These are phyloP conservation scores for Drosophila funebris DNA, from an alignment of 1,140 invertebrate species.

Conservation along the genomic window DNA sequence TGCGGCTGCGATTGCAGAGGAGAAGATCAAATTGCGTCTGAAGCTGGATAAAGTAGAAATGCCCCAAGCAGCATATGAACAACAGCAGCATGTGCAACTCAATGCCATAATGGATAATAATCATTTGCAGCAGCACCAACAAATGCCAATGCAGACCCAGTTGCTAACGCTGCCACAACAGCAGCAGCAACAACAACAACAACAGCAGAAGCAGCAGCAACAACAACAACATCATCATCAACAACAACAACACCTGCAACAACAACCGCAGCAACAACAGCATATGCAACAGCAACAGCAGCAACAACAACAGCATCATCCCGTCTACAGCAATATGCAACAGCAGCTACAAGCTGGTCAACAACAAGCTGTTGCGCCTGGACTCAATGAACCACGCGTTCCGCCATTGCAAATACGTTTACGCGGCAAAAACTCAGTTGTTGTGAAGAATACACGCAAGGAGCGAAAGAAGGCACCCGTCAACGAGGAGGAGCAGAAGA, in stretches of 20 bases:
- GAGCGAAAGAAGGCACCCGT: constrained; percentile 87
- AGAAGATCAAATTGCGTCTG: constrained; percentile 92
- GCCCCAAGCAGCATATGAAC: constrained; percentile 88
- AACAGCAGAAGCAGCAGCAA: constrained; percentile 36
- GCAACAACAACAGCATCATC: constrained; percentile 52
- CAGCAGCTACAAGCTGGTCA: constrained; percentile 55
- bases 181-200: constrained; percentile 19
- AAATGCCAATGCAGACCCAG: constrained; percentile 54
- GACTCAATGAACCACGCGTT: constrained; percentile 90
- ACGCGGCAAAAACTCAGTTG: constrained; percentile 92
- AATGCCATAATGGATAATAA: constrained; percentile 44
- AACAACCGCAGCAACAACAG: constrained; percentile 29
- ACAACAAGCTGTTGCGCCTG: constrained; percentile 31
- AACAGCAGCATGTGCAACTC: constrained; percentile 75
- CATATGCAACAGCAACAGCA: constrained; percentile 22
- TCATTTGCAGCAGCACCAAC: constrained; percentile 49
- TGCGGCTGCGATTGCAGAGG: constrained; percentile 83
- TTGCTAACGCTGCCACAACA: constrained; percentile 40
- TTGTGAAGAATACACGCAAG: constrained; percentile 92
- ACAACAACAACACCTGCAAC: constrained; percentile 32
- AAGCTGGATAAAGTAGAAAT: constrained; percentile 93
- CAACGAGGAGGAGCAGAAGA: constrained; percentile 39
- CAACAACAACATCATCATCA: constrained; percentile 51
- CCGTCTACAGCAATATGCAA: constrained; percentile 55
- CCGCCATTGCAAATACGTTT: constrained; percentile 95